Conservation (phyloP, 1,140 invertebrate genomes). For the Gonatopus flavifemur region DNA sequence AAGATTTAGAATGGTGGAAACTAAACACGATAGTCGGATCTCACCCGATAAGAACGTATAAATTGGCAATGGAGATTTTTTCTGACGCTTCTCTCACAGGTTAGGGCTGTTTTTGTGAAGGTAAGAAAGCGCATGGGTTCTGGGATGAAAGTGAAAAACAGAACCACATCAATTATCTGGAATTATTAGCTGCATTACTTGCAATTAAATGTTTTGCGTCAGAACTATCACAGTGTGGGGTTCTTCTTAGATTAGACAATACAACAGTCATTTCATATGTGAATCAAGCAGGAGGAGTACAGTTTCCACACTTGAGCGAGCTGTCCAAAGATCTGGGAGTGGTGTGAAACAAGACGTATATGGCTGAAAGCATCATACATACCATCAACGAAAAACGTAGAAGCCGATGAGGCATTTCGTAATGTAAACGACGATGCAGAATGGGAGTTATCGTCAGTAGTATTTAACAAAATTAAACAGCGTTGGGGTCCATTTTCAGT, state of each 20-base stretch:
- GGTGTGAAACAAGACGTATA: neutral
- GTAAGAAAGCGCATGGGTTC: no score
- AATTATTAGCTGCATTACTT: neutral
- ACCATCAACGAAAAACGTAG: neutral
- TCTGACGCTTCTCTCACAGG: no score
- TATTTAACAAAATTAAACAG: neutral
- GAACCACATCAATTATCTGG: neutral
- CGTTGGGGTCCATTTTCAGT: neutral
- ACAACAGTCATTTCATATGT: neutral
- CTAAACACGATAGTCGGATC: no score
- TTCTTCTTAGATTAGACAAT: constrained; percentile 5
- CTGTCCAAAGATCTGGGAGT: neutral
- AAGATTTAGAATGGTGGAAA: no score
- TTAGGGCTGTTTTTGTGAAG: no score
- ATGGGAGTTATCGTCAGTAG: neutral
- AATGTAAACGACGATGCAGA: neutral
- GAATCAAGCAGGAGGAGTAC: neutral
- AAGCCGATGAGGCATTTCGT: neutral
- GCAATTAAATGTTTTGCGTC: neutral
- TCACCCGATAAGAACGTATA: no score
- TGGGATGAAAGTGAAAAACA: neutral
- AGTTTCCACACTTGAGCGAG: neutral
- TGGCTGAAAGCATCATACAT: neutral
- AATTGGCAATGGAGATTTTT: no score
- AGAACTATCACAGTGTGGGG: neutral